Conservation (phyloP, 2,113 vertebrate species). For the Hyperopisus bebe region DNA sequence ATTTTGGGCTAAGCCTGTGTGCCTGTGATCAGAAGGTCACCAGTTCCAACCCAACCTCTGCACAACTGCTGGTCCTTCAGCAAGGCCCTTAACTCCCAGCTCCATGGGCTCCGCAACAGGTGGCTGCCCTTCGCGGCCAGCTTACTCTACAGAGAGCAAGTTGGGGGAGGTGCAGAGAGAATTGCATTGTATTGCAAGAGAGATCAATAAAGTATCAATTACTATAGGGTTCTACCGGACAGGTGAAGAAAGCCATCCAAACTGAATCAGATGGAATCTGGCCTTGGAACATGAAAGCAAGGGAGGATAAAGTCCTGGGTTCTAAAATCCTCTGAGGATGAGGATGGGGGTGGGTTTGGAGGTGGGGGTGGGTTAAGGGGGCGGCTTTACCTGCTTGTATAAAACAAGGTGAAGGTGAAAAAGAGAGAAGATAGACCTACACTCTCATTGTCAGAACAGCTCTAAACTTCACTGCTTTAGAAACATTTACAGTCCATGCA, state of each 20-base stretch:
- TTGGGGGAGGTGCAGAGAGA: too few species aligned
- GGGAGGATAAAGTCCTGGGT: background rate
- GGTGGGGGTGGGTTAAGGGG: background rate
- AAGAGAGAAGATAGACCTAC: background rate
- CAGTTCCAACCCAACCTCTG: too few species aligned
- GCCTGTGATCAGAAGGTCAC: too few species aligned
- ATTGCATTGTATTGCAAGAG: too few species aligned
- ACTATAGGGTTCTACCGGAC: background rate
- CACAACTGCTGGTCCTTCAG: too few species aligned
- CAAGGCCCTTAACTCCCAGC: too few species aligned
- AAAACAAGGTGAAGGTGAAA: background rate
- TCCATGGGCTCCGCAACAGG: too few species aligned
- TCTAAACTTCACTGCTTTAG: background rate
- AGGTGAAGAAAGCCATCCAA: background rate
- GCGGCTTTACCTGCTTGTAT: background rate
- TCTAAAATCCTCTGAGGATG: background rate
- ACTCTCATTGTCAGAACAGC: background rate
- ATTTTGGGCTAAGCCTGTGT: too few species aligned
- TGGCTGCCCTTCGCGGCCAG: too few species aligned
- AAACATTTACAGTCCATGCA: background rate
- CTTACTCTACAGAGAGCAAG: too few species aligned
- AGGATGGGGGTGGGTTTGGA: background rate
- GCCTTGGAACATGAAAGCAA: background rate
- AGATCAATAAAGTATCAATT: too few species aligned
- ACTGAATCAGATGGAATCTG: background rate